phyloP scores from a whole-genome alignment of 2,888 invertebrate species.

The Crepidodera aurea region DNA sequence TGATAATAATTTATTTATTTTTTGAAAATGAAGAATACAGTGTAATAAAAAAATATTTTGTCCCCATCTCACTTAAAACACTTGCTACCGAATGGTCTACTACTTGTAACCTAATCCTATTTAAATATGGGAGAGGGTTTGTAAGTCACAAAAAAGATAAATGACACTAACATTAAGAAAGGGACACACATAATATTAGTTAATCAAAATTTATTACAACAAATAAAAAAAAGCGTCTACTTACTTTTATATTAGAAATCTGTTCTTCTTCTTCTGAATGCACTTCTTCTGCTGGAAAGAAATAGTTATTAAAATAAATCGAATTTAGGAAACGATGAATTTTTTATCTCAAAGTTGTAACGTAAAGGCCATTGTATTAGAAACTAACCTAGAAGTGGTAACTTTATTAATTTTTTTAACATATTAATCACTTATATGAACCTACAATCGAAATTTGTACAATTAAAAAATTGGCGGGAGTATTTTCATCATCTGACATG shows the following conservation, averaged over 20 bases:
- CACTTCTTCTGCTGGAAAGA: slow-evolving; percentile 46
- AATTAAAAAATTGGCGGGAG: too few relatives aligned
- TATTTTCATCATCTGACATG: too few relatives aligned
- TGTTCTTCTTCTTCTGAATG: slow-evolving; percentile 43
- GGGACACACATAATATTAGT: slow-evolving; percentile 39
- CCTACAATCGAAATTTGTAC: too few relatives aligned
- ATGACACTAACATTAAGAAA: slow-evolving; percentile 35
- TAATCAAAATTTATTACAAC: slow-evolving; percentile 9
- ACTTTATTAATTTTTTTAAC: too few relatives aligned
- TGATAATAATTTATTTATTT: too few relatives aligned
- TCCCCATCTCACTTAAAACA: slow-evolving; percentile 15
- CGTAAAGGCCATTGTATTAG: too few relatives aligned
- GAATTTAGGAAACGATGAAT: too few relatives aligned
- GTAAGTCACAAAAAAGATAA: slow-evolving; percentile 37
- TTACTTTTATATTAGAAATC: slow-evolving; percentile 51
- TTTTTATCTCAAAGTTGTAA: too few relatives aligned
- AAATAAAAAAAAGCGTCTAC: slow-evolving; percentile 30
- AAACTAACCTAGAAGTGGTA: too few relatives aligned
- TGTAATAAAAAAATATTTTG: not conserved
- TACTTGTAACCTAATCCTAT: slow-evolving; percentile 17
- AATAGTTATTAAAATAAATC: too few relatives aligned
- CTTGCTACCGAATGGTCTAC: not conserved
- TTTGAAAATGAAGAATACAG: too few relatives aligned
- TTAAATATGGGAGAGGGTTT: slow-evolving; percentile 22
- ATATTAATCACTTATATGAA: too few relatives aligned